Conservation (phyloP, 1,140 invertebrate genomes). For the Aphelenchoides avenae region DNA sequence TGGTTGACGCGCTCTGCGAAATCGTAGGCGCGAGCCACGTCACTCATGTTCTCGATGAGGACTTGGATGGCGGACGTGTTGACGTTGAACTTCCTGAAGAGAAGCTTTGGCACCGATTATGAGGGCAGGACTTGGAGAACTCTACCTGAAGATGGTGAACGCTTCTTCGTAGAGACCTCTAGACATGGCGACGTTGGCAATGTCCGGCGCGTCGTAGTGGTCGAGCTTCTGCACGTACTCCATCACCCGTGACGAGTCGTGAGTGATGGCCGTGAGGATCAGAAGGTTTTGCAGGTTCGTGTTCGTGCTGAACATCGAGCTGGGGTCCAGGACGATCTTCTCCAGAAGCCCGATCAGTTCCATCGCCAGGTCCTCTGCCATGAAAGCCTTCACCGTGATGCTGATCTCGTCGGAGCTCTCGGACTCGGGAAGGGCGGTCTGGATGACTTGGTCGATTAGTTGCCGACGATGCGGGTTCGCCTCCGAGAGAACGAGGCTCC, state of each 20-base stretch:
- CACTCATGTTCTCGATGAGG: conserved; percentile 92
- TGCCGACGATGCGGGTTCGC: conserved; percentile 88
- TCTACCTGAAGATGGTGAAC: conserved; percentile 97
- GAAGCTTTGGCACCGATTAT: too few relatives aligned
- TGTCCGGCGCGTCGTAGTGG: conserved; percentile 98
- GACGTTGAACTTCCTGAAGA: conserved; percentile 99
- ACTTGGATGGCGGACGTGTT: conserved; percentile 98
- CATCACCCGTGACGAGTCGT: conserved; percentile 89
- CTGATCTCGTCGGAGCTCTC: conserved; percentile 95
- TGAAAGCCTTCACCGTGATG: conserved; percentile 97
- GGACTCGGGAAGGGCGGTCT: conserved; percentile 64
- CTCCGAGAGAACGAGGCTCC: conserved; percentile 90
- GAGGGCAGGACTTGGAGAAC: too few relatives aligned
- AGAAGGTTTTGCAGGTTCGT: conserved; percentile 73
- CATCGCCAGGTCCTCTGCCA: conserved; percentile 97
- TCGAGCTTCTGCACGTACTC: conserved; percentile 81
- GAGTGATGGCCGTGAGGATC: conserved; percentile 85
- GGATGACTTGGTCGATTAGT: conserved; percentile 81
- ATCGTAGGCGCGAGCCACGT: conserved; percentile 89
- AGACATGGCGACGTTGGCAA: conserved; percentile 96
- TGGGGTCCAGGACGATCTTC: conserved; percentile 96
- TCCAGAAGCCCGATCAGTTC: conserved; percentile 95
- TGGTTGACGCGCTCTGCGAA: conserved; percentile 99
- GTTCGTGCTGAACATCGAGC: conserved; percentile 95
- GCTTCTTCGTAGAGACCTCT: conserved; percentile 96